Evolutionary conservation across 1,140 invertebrate genomes (phyloP), one percentile per base, ranked within the genome.

Genomic region (Planococcus citri): DNA sequence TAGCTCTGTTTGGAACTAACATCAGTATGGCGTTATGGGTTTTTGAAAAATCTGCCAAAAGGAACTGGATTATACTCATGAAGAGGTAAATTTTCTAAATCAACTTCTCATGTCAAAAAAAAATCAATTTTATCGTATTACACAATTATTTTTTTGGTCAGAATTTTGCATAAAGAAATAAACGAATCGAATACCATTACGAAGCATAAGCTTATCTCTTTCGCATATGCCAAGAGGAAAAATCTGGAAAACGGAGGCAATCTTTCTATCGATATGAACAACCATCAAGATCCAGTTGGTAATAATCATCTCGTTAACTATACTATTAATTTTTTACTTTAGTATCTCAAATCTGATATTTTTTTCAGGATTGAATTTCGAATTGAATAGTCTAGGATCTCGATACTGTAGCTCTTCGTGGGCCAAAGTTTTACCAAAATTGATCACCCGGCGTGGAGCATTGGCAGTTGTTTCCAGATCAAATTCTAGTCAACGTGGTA

Each of bases 1-100:
- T 95, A 61, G 84, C 89, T 60, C 83, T 90, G 29, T 95, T 95
- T 79, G 87, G 86, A 69, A 84, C 87, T 61, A 91, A 91, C 27
- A 84, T 93, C 70, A 80, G 90, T n/a, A 92, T 95, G 88, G 91
- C 91, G 3, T 91, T 89, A 1, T 96, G 92, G 91, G 89, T 92
- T 24, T 95, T 91, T 91, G 95, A 90, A 27, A 82, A 84, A 38
- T 87, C 89, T 22, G 91, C 91, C 0, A 76, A 90, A 1, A 83
- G 88, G 71, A 86, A 87, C 0, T 97, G 94, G 94, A 84, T 85
- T 69, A 81, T 91, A 73, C 93, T 91, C 77, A 80, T 94, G 27
- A 83, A 85, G 78, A 88, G 87, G 90, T 93, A 83, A 75, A 76
- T 73, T 70, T 70, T 12, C 29, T 51, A 37, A 37, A 37, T 37